Evolutionary conservation across 2,888 invertebrate genomes (phyloP), one percentile per base, ranked within the genome.

Genomic region (Beris morrisii): DNA sequence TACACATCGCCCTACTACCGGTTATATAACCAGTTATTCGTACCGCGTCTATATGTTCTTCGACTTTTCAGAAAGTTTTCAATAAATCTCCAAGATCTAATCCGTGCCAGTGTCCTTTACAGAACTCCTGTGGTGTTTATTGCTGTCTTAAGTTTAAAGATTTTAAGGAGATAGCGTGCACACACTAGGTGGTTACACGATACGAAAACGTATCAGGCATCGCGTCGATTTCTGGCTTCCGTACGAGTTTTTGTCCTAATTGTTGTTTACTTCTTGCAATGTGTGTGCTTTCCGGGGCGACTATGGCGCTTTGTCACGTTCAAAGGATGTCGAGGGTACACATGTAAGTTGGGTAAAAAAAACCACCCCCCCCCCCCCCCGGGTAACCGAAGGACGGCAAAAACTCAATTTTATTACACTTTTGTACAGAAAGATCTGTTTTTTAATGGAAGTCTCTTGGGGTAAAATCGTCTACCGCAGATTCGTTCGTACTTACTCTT

Each of bases 271-370:
- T 64, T 44, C 13, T 61, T 11, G 44, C 56, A 67, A 58, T 58
- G 45, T 58, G 45, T 67, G 64, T 63, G 48, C 53, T 63, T 57
- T 55, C 13, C 61, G 46, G 46, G 61, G 67, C 50, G 67, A 67
- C 56, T 64, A 50, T 57, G 38, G 7, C 9, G 64, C 56, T 67
- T 67, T 67, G 67, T 64, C 67, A 67, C 67, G 64, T 67, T 53
- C 53, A 44, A 52, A 45, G 28, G 45, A 30, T 58, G 57, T 22
- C 45, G 57, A 58, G 44, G 45, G 45, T 58, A 13, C 31, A 45
- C 57, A 46, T 45, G 45, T 30, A 38, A 38, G 38, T 38, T 30
- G n/a, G 11, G 6, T 9, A 56, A 38, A 38, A 9, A 13, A 56
- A 56, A 28, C 6, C 44, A 1, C 22, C 3, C 22, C 1, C 44